phyloP scores from a whole-genome alignment of 1,140 invertebrate species.

The Homarus americanus region DNA sequence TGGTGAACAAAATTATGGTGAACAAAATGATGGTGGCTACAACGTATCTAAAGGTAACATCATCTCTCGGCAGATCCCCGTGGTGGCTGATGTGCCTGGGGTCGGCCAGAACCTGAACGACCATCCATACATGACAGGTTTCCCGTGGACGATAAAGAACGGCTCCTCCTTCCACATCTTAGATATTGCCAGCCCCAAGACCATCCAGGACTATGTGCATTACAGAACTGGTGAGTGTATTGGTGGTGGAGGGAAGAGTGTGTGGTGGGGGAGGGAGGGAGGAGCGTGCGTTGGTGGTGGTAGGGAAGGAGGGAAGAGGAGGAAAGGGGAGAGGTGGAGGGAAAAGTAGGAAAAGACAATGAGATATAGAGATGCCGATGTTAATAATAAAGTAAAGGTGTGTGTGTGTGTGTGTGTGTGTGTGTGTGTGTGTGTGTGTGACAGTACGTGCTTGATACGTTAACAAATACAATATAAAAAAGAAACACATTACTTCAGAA shows the following conservation, averaged over 20 bases:
- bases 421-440: too few relatives aligned
- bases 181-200: background rate
- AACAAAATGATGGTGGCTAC: too few relatives aligned
- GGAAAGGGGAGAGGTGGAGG: background rate
- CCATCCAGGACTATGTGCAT: background rate
- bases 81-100: background rate
- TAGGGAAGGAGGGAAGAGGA: background rate
- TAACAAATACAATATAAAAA: too few relatives aligned
- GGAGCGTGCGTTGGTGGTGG: background rate
- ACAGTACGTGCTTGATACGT: too few relatives aligned
- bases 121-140: background rate
- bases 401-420: too few relatives aligned
- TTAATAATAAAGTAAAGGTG: background rate
- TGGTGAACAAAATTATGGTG: too few relatives aligned
- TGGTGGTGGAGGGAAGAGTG: background rate
- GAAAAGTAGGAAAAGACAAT: background rate
- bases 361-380: background rate
- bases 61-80: background rate
- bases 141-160: background rate
- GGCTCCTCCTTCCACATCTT: background rate
- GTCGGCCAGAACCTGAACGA: background rate
- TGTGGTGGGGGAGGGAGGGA: background rate
- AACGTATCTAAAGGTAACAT: background rate
- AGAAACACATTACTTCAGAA: too few relatives aligned
- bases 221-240: background rate